These are phyloP conservation scores for Atherinomorus stipes DNA, from an alignment of 2,113 vertebrate species.

Conservation along the genomic window DNA sequence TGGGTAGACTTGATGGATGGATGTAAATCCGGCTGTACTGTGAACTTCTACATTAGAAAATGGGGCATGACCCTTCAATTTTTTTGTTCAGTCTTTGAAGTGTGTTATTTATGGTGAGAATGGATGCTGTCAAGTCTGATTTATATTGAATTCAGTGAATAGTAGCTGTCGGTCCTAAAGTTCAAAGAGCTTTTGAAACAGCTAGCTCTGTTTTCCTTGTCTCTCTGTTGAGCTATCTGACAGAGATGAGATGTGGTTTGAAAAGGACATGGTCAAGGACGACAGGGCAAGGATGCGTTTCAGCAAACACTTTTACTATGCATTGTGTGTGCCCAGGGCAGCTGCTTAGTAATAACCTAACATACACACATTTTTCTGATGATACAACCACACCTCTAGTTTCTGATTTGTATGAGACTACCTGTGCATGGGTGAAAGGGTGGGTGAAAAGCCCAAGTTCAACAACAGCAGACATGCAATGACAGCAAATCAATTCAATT, in stretches of 20 bases:
- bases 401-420: slow-evolving; percentile 25
- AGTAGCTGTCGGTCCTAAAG: slow-evolving; percentile 70
- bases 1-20: slow-evolving; percentile 31
- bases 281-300: slow-evolving; percentile 55
- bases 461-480: slow-evolving; percentile 3
- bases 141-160: slow-evolving; percentile 67
- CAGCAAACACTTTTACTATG: slow-evolving; percentile 65
- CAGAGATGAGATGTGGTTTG: slow-evolving; percentile 76
- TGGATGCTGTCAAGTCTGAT: slow-evolving; percentile 76
- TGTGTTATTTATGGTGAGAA: slow-evolving; percentile 75
- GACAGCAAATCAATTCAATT: slow-evolving; percentile 7
- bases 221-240: slow-evolving; percentile 51
- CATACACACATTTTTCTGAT: slow-evolving; percentile 26
- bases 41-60: slow-evolving; percentile 55
- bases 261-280: slow-evolving; percentile 81
- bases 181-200: slow-evolving; percentile 79
- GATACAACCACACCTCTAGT: slow-evolving; percentile 21
- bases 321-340: slow-evolving; percentile 31
- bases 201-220: slow-evolving; percentile 58
- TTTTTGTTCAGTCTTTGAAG: slow-evolving; percentile 61
- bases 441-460: slow-evolving; percentile 6
- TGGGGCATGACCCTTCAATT: slow-evolving; percentile 47
- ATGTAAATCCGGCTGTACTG: slow-evolving; percentile 33
- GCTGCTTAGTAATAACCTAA: slow-evolving; percentile 53
- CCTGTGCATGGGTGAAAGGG: neutral